Conservation (phyloP, 2,888 invertebrate species). For the Chrysina gloriosa region DNA sequence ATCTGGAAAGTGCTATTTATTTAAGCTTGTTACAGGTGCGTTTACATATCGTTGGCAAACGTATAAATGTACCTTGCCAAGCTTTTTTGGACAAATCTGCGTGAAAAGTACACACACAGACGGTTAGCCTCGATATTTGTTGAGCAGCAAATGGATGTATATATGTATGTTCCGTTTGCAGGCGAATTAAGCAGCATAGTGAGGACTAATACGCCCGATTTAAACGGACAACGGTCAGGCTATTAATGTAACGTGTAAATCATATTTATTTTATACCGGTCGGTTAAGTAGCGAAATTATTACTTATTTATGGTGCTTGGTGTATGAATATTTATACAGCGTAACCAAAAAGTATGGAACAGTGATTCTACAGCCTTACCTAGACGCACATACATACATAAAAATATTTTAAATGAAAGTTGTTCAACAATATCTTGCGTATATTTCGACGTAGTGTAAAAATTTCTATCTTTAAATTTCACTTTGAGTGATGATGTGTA, state of each 20-base stretch:
- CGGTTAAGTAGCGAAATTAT: constrained; percentile 1
- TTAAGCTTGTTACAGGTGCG: constrained; percentile 15
- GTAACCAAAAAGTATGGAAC: no score
- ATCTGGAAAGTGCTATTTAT: constrained; percentile 18
- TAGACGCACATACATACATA: no score
- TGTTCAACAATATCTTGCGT: no score
- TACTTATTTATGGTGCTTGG: constrained; percentile 1
- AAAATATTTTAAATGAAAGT: no score
- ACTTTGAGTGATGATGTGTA: no score
- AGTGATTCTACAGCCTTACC: no score
- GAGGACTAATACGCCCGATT: constrained; percentile 19
- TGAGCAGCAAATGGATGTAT: neutral
- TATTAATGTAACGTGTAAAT: constrained; percentile 14
- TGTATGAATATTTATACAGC: constrained; percentile 26
- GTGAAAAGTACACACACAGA: neutral
- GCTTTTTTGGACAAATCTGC: constrained; percentile 1
- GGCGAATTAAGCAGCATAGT: constrained; percentile 9
- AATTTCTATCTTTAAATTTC: no score
- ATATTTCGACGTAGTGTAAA: no score
- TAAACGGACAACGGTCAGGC: constrained; percentile 1
- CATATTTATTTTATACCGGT: constrained; percentile 5
- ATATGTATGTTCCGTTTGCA: neutral
- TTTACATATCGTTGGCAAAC: constrained; percentile 13
- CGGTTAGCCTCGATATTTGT: constrained; percentile 5
- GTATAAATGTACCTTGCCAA: neutral